Evolutionary conservation across 2,888 invertebrate genomes (phyloP), one percentile per base, ranked within the genome.

Genomic region (Carabus problematicus): DNA sequence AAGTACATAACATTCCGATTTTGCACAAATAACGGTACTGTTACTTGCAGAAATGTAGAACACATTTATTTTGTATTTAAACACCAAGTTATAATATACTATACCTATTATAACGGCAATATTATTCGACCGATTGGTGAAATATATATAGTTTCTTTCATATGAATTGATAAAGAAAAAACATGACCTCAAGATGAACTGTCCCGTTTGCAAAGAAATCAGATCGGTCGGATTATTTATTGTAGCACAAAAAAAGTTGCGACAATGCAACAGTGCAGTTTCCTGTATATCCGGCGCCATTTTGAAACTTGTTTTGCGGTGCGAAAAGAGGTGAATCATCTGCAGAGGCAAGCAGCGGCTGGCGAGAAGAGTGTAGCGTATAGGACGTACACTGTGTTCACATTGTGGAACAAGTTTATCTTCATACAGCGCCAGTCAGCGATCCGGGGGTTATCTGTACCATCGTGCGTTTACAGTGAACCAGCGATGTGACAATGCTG

Each of bases 391-490:
- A 56, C 56, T 56, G 56, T 56, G 56, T 56, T 56, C 56, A 56
- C 56, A 56, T 56, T 39, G 56, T 56, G 56, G 56, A 56, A 56
- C 56, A 12, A 56, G 39, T 56, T 56, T 56, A 56, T 56, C 56
- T 19, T 39, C 29, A 11, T 56, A 12, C 56, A 56, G 56, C 40
- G 29, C 56, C 56, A 56, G 29, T 12, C 18, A 56, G 29, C 56
- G 56, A 39, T 29, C 29, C 56, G 56, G 8, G 56, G 56, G 56
- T 56, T 56, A 56, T 56, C 56, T 56, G 56, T 39, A 56, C 29
- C 56, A 56, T 56, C 56, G 40, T 56, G 56, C 29, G 40, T 56
- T 56, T 56, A 29, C 56, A 56, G 56, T 40, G 12, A 40, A 56
- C 56, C 56, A 56, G 14, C 4, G 7, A 11, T 56, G 12, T 39